phyloP scores from a whole-genome alignment of 2,797 vertebrate genomes.

The Chiroxiphia lanceolata region DNA sequence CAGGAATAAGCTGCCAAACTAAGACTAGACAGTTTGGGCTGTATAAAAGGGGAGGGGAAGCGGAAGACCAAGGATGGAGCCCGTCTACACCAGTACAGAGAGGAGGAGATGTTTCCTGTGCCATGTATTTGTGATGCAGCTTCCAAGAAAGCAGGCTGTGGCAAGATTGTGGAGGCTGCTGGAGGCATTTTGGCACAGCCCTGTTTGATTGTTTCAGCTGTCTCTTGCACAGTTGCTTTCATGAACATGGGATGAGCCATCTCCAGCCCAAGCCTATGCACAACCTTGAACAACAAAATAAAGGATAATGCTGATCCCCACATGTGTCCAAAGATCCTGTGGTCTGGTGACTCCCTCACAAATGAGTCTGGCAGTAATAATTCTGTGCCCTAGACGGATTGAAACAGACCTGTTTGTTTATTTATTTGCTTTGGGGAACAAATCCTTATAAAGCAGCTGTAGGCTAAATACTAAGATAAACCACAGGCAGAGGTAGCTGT shows the following conservation, averaged over 20 bases:
- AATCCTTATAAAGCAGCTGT: slow-evolving; percentile 16
- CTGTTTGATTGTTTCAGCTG: background rate
- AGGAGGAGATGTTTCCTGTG: background rate
- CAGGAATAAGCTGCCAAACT: background rate
- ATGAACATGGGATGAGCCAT: rapidly evolving
- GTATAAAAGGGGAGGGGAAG: background rate
- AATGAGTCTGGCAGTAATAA: background rate
- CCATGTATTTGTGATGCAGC: background rate
- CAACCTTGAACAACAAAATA: background rate
- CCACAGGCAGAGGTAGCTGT: background rate
- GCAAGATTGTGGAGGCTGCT: background rate
- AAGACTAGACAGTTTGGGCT: background rate
- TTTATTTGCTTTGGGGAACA: background rate
- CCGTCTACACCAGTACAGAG: rapidly evolving
- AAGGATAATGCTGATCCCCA: background rate
- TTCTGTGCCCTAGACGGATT: background rate
- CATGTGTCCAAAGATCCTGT: rapidly evolving
- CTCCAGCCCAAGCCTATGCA: background rate
- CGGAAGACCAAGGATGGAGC: background rate
- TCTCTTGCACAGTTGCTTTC: background rate
- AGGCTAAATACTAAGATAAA: slow-evolving; percentile 15
- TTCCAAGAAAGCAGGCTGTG: background rate
- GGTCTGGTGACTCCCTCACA: background rate
- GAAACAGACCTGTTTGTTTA: background rate
- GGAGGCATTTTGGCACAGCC: background rate